phyloP scores from a whole-genome alignment of 2,797 vertebrate species.

The Xenopus petersii region DNA sequence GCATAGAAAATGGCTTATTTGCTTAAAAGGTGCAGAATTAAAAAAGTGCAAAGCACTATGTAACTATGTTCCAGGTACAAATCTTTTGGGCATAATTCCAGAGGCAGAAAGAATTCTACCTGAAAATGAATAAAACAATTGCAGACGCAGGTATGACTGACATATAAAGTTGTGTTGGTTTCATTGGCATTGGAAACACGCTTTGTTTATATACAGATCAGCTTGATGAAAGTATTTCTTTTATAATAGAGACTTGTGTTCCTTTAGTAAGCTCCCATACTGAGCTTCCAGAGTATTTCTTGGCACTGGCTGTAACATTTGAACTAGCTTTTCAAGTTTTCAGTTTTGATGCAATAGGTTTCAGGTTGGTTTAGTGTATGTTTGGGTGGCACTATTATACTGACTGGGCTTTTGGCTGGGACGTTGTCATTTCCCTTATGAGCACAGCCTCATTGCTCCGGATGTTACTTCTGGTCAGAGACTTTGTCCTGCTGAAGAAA shows the following conservation, averaged over 20 bases:
- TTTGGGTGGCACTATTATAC: conserved; percentile 34
- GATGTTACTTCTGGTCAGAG: conserved; percentile 25
- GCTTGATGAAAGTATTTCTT: too few species aligned
- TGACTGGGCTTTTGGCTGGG: conserved; percentile 20
- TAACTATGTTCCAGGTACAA: too few species aligned
- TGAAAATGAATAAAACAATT: too few species aligned
- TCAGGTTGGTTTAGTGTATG: conserved; percentile 6
- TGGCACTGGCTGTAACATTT: conserved; percentile 3
- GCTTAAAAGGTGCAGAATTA: too few species aligned
- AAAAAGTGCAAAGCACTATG: too few species aligned
- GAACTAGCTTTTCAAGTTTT: conserved; percentile 33
- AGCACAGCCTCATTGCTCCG: background rate
- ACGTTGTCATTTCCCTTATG: conserved; percentile 1
- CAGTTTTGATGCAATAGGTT: background rate
- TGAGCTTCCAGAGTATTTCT: background rate
- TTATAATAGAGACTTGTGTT: background rate
- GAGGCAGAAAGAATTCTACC: too few species aligned
- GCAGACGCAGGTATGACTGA: too few species aligned
- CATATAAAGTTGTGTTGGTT: too few species aligned
- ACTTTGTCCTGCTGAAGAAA: conserved; percentile 30
- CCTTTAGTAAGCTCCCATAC: background rate
- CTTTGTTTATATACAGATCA: too few species aligned
- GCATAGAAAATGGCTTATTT: too few species aligned
- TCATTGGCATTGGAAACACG: too few species aligned
- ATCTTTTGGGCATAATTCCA: too few species aligned